These are phyloP conservation scores for Diplazon laetatorius DNA, from an alignment of 2,888 invertebrate genomes.

Conservation along the genomic window DNA sequence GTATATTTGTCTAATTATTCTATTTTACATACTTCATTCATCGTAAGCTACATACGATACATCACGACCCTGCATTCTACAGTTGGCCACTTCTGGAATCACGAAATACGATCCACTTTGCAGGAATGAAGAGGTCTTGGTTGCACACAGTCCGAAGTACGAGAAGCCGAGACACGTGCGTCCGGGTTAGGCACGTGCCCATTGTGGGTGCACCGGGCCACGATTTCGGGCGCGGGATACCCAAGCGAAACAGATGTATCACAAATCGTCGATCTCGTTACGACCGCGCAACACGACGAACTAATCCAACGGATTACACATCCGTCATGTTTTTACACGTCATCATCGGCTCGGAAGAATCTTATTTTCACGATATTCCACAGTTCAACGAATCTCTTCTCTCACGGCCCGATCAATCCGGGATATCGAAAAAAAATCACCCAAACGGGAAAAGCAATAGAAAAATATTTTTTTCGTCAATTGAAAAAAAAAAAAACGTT, in stretches of 20 bases:
- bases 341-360: slow-evolving; percentile 1
- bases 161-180: slow-evolving; percentile 72
- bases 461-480: slow-evolving; percentile 4
- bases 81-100: slow-evolving; percentile 21
- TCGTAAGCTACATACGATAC: no score
- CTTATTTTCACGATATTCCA: slow-evolving; percentile 10
- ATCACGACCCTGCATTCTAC: not conserved
- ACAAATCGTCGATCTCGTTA: slow-evolving; percentile 69
- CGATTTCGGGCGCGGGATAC: slow-evolving; percentile 64
- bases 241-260: slow-evolving; percentile 78
- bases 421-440: not conserved
- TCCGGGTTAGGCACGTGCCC: slow-evolving; percentile 77
- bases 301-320: slow-evolving; percentile 78
- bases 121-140: slow-evolving; percentile 75
- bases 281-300: slow-evolving; percentile 65
- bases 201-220: slow-evolving; percentile 56
- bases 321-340: slow-evolving; percentile 68
- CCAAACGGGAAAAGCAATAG: no score
- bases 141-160: slow-evolving; percentile 64
- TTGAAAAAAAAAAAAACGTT: no score
- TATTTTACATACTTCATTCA: no score
- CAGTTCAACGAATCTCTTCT: not conserved
- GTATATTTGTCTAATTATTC: no score
- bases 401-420: not conserved
- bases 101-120: slow-evolving; percentile 74